A percentile compares a stretch with the other conserved stretches of the same genome.
phyloP scores from a whole-genome alignment of 2,797 vertebrate genomes.

The Dipus sagitta region DNA sequence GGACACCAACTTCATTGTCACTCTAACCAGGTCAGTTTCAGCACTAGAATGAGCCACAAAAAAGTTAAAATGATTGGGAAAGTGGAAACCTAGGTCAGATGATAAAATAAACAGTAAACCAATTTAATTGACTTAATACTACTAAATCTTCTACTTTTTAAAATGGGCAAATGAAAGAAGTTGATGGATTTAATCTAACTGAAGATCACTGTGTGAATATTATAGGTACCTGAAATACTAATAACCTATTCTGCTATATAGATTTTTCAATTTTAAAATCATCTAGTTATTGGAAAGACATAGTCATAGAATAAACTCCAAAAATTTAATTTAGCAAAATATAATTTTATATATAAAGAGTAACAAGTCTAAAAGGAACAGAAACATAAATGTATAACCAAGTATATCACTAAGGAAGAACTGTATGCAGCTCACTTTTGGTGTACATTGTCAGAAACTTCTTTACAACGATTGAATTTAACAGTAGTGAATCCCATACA shows the following conservation, averaged over 20 bases:
- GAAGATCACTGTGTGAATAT: constrained; percentile 55
- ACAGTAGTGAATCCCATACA: neutral
- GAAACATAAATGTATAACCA: constrained; percentile 55
- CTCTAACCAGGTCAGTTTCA: neutral
- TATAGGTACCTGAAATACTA: constrained; percentile 63
- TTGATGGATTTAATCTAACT: constrained; percentile 69
- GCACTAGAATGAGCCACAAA: neutral
- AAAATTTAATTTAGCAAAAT: constrained; percentile 77
- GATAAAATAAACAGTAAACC: neutral
- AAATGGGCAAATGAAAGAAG: constrained; percentile 49
- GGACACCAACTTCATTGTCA: neutral
- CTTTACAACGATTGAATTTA: constrained; percentile 20
- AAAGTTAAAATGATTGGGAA: constrained; percentile 30
- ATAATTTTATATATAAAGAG: constrained; percentile 71
- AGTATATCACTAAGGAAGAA: constrained; percentile 26
- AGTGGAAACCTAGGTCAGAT: neutral
- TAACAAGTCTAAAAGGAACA: constrained; percentile 70
- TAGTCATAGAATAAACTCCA: constrained; percentile 55
- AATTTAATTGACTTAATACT: constrained; percentile 63
- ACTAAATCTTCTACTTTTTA: constrained; percentile 48
- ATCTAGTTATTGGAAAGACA: constrained; percentile 63
- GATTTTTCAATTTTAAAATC: constrained; percentile 66
- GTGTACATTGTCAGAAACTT: neutral
- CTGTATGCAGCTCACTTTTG: neutral
- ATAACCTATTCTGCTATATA: constrained; percentile 40